Base-by-base conservation (phyloP, 2,888 invertebrate species). In the Cheilosia scutellata region DNA sequence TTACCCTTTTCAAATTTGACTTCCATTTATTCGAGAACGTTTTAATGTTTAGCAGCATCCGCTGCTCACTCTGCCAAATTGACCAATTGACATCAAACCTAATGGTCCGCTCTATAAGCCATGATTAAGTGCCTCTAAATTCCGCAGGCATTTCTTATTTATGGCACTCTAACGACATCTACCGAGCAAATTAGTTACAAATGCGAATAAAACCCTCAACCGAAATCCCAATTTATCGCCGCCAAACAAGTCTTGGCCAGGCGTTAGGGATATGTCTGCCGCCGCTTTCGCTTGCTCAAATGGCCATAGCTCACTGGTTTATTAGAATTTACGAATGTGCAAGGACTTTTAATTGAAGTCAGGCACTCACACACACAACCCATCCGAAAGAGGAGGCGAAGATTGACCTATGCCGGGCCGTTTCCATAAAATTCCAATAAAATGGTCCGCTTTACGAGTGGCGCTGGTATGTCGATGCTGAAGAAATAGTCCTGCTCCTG, bases 401-500 rank as follows among this genome's bases (percentile, higher is more conserved):
- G 55, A 75, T 33, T 62, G 66, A 57, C 51, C 77, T 55, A 47
- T 13, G 55, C 31, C 11, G 20, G 62, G 49, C 29, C 55, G 76
- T 82, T 86, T 82, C 86, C 76, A 86, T 86, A 86, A 86, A 86
- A 86, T 68, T 51, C 82, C 62, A 77, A 86, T 86, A 86, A 86
- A 86, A 82, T 62, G 33, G 53, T 31, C 51, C 66, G 71, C 72
- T 86, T 86, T 86, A 82, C 65, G 82, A 76, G 63, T 25, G 31
- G 20, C 55, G 29, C 20, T 37, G 20, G 25, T 6, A 16, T 37
- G 58, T 49, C 62, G 74, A 72, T 60, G 62, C 11, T 16, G 20
- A 33, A 16, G 16, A 63, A 63, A 49, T 53, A 33, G 44, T 49
- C 68, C 78, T 68, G 66, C 62, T 37, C 37, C 11, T 37, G 11